Base-by-base conservation (phyloP, 2,113 vertebrate genomes). In the Micronisus gabar region DNA sequence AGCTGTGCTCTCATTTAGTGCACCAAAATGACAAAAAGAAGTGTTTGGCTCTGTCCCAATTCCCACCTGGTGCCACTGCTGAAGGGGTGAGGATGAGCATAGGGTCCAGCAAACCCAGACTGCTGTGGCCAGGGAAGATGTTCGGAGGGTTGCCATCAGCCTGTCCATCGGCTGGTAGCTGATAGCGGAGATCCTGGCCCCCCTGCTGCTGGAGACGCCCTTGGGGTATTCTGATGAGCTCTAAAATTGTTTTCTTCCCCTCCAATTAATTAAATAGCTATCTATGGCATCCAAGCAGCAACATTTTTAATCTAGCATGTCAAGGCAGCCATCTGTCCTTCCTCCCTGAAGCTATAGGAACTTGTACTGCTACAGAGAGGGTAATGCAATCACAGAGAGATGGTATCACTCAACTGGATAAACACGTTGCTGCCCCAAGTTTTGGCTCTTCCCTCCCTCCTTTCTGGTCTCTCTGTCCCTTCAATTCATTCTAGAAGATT, bases 241-340 rank as follows among this genome's bases (percentile, higher is more conserved):
- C 43, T 43, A 26, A 58, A 68, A 58, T 68, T 36, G 47, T 71
- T 66, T 76, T 61, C 50, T 85, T 45, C 50, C 68, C 43, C 40
- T 84, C 68, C 58, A 71, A 80, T 91, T 93, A 88, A 91, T 84
- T 75, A 75, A 65, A 36, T 22, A 81, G 74, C 58, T 66, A 55
- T 89, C 70, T 61, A 8, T 23, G 55, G 84, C 79, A 93, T 65
- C 56, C 73, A 70, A 91, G 62, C 50, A 71, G 62, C 87, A 80
- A 61, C 27, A 34, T 80, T 65, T 91, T 66, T 84, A 80, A 81
- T 65, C 62, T 21, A 30, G n/a, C 70, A 14, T 43, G 58, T 84
- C 56, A 62, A 81, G 56, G 41, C 78, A 84, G 36, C 73, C 73
- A 50, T 48, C 94, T 88, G 79, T 65, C 68, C 91, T 50, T 88